These are phyloP conservation scores for Drosophila villosipedis DNA, from an alignment of 2,888 invertebrate genomes.

Conservation along the genomic window DNA sequence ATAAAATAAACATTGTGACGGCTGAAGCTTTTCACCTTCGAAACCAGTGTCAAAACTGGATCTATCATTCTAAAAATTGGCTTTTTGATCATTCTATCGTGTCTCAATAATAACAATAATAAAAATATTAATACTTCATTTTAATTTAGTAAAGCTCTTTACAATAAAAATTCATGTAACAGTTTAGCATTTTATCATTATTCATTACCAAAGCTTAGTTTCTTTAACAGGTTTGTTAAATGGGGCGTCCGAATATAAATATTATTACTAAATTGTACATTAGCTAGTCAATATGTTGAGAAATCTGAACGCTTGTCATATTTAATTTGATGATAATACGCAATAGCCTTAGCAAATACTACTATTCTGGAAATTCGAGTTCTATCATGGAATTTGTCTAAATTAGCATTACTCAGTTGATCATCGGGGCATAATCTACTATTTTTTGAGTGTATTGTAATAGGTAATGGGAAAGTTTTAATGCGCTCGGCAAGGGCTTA, in stretches of 20 bases:
- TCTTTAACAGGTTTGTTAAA: background rate
- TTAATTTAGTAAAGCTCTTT: background rate
- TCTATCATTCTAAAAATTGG: background rate
- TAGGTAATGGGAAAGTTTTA: constrained; percentile 32
- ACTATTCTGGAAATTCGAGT: background rate
- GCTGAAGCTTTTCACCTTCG: background rate
- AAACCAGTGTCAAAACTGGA: background rate
- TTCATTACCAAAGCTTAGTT: background rate
- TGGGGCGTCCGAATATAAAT: background rate
- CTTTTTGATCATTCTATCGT: background rate
- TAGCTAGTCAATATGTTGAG: background rate
- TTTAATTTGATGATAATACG: background rate
- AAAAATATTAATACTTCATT: background rate
- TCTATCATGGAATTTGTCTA: constrained; percentile 6
- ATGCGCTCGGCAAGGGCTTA: constrained; percentile 53
- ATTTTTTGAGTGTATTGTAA: constrained; percentile 1
- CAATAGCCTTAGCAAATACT: background rate
- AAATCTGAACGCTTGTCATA: background rate
- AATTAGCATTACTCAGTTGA: constrained; percentile 16
- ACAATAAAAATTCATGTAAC: background rate
- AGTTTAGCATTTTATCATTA: background rate
- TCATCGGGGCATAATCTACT: constrained; percentile 19
- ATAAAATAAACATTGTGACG: background rate
- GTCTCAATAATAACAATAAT: background rate
- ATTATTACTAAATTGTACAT: background rate